phyloP scores from a whole-genome alignment of 2,888 invertebrate genomes.

The Oscheius onirici region DNA sequence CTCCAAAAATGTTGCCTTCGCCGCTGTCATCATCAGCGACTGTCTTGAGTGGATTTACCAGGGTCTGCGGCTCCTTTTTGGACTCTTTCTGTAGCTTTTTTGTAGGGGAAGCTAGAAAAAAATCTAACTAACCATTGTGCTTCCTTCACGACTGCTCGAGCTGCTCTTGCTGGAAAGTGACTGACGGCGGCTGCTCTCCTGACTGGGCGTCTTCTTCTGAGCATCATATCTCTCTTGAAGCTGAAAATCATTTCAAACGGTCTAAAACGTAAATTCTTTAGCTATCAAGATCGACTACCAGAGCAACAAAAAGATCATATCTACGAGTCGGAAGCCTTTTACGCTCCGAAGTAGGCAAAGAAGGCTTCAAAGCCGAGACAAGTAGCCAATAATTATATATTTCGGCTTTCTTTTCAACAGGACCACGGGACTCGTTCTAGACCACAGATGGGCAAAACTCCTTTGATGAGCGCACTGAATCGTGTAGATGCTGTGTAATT shows the following conservation, averaged over 20 bases:
- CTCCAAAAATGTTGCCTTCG: slow-evolving; percentile 60
- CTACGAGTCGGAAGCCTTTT: no score
- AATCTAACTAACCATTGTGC: slow-evolving; percentile 6
- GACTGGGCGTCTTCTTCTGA: slow-evolving; percentile 22
- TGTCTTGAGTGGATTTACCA: not conserved
- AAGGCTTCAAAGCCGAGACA: no score
- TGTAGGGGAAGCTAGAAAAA: not conserved
- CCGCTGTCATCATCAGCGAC: not conserved
- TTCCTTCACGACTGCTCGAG: slow-evolving; percentile 28
- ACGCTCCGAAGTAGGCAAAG: no score
- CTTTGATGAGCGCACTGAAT: no score
- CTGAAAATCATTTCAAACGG: slow-evolving; percentile 34
- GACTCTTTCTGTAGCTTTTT: not conserved
- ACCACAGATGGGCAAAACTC: no score
- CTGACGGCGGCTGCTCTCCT: slow-evolving; percentile 13
- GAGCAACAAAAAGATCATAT: no score
- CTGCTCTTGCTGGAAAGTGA: slow-evolving; percentile 28
- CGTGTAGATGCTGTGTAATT: no score
- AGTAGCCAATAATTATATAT: no score
- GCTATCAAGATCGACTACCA: no score
- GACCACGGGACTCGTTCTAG: no score
- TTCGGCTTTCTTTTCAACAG: no score
- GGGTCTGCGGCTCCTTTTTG: not conserved
- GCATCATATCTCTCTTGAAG: slow-evolving; percentile 45
- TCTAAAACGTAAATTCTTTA: no score